Conservation (phyloP, 2,888 invertebrate species). For the Eilema griseolum region DNA sequence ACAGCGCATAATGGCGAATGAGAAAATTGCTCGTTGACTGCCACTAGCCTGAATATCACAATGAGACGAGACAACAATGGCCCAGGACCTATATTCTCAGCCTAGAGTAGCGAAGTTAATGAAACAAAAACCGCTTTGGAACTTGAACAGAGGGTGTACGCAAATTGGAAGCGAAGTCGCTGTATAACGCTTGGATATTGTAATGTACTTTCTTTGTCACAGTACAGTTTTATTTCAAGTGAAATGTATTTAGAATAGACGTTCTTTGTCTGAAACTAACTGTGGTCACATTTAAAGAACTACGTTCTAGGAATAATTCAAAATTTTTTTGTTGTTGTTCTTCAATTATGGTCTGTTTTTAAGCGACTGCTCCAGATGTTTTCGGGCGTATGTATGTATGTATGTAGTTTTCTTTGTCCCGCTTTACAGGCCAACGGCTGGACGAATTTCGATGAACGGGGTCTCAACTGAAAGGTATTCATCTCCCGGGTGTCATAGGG, state of each 20-base stretch:
- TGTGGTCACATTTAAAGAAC: conserved; percentile 1
- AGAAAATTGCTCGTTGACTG: conserved; percentile 82
- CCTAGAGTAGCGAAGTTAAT: conserved; percentile 72
- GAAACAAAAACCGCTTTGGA: conserved; percentile 78
- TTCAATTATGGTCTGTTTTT: too few species aligned
- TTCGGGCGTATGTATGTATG: too few species aligned
- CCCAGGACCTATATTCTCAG: conserved; percentile 74
- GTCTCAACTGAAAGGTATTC: too few species aligned
- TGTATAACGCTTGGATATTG: conserved; percentile 39
- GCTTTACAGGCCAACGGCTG: too few species aligned
- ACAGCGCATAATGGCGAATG: conserved; percentile 80
- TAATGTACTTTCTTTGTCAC: conserved; percentile 49
- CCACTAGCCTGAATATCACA: conserved; percentile 74
- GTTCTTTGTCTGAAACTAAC: conserved; percentile 15
- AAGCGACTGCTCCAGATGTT: too few species aligned
- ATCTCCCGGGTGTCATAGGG: too few species aligned
- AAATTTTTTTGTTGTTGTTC: too few species aligned
- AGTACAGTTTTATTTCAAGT: conserved; percentile 41
- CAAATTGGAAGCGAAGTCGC: conserved; percentile 63
- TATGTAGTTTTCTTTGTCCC: too few species aligned
- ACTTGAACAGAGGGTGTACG: conserved; percentile 73
- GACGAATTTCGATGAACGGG: too few species aligned
- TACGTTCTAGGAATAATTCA: conserved; percentile 2
- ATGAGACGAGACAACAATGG: conserved; percentile 79
- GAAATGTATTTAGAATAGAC: conserved; percentile 27